A percentile compares a stretch with the other conserved stretches of the same genome.
Evolutionary conservation across 2,888 invertebrate species (phyloP).

Genomic region (Cacoxenus indagator): DNA sequence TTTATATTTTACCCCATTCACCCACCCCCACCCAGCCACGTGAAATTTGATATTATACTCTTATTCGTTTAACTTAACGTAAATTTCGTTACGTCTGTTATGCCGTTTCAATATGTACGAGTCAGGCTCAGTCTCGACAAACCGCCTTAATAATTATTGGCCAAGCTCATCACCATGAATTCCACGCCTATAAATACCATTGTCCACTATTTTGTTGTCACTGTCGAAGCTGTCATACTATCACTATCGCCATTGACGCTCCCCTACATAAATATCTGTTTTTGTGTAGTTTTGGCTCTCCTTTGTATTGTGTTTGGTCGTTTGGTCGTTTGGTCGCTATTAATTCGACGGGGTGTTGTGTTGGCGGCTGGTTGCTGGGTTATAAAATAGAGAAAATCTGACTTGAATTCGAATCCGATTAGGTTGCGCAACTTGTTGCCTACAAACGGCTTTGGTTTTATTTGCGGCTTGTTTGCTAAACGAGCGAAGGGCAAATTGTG

Average conservation of each 20-base stretch:
- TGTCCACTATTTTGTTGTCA: too few relatives aligned
- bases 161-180: neutral
- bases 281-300: neutral
- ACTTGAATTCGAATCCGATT: conserved; percentile 15
- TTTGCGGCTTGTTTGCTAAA: neutral
- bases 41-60: neutral
- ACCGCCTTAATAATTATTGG: conserved; percentile 13
- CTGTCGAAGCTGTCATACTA: neutral
- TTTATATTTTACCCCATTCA: neutral
- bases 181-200: neutral
- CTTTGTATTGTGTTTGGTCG: neutral
- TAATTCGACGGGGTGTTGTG: neutral
- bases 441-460: neutral
- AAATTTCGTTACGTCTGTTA: neutral
- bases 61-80: neutral
- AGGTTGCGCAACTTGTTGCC: conserved; percentile 14
- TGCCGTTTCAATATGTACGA: neutral
- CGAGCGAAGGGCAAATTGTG: neutral
- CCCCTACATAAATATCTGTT: neutral
- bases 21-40: too few relatives aligned
- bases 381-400: neutral
- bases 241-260: neutral
- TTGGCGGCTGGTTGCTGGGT: neutral
- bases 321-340: neutral
- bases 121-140: neutral